phyloP scores from a whole-genome alignment of 2,113 vertebrate species.

The Ammodramus savannarum region DNA sequence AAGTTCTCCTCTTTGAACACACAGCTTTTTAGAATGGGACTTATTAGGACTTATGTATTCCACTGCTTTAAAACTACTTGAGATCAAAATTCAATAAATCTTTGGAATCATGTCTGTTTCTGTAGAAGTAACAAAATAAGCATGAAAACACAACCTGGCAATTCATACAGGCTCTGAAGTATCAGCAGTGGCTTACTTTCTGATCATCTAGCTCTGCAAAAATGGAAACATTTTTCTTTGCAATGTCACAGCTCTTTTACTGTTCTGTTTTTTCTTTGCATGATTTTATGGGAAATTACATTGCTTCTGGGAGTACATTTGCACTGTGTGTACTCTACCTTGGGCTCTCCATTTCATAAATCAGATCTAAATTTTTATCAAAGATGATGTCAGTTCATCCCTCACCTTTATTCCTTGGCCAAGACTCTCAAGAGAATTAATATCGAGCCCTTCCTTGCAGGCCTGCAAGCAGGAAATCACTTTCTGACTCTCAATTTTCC shows the following conservation, averaged over 20 bases:
- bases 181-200: background rate
- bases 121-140: background rate
- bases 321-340: background rate
- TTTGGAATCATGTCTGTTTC: background rate
- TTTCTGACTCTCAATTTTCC: constrained; percentile 96
- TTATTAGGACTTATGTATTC: background rate
- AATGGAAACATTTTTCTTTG: background rate
- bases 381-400: constrained; percentile 1
- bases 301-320: background rate
- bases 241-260: background rate
- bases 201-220: background rate
- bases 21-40: background rate
- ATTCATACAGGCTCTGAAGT: background rate
- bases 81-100: background rate
- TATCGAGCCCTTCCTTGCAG: constrained; percentile 97
- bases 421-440: constrained; percentile 91
- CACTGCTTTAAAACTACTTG: background rate
- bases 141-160: background rate
- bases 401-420: constrained; percentile 93
- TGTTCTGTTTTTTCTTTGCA: background rate
- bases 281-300: constrained; percentile 12
- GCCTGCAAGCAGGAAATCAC: constrained; percentile 97
- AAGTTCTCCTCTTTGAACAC: background rate
- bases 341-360: constrained; percentile 23
- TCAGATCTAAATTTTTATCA: constrained; percentile 42